These are phyloP conservation scores for Hypercompe scribonia DNA, from an alignment of 2,888 invertebrate genomes.

Conservation along the genomic window DNA sequence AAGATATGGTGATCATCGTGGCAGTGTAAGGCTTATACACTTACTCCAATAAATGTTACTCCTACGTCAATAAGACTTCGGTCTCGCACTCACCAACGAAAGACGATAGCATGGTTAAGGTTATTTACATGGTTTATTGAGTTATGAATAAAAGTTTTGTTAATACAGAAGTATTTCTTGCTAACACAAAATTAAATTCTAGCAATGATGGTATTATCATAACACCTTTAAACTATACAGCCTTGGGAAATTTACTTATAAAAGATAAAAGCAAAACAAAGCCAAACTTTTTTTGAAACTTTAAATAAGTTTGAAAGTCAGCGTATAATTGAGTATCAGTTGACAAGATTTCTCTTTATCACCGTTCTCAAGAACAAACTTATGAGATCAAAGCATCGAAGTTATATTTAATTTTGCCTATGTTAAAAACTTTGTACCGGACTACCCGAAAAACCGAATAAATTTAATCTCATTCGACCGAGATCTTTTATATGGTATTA, in stretches of 20 bases:
- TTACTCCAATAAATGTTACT: no score
- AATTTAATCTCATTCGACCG: not conserved
- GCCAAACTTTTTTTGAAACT: not conserved
- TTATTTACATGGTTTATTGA: no score
- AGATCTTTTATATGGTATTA: not conserved
- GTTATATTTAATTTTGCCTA: constrained; percentile 30
- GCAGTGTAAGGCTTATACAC: no score
- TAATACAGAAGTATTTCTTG: no score
- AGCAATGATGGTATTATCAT: not conserved
- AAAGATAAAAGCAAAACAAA: not conserved
- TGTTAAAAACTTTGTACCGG: constrained; percentile 18
- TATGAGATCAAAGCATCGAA: constrained; percentile 34
- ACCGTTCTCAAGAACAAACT: constrained; percentile 28
- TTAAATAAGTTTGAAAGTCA: constrained; percentile 3
- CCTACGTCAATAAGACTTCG: no score
- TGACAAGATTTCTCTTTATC: constrained; percentile 36
- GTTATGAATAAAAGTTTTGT: no score
- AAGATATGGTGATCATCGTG: no score
- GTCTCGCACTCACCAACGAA: no score
- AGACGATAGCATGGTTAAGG: no score
- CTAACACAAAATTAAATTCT: no score
- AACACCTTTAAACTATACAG: not conserved
- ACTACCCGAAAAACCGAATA: constrained; percentile 5
- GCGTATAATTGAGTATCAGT: constrained; percentile 33
- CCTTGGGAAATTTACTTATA: not conserved